These are phyloP conservation scores for Pitangus sulphuratus DNA, from an alignment of 2,797 vertebrate species.

Conservation along the genomic window DNA sequence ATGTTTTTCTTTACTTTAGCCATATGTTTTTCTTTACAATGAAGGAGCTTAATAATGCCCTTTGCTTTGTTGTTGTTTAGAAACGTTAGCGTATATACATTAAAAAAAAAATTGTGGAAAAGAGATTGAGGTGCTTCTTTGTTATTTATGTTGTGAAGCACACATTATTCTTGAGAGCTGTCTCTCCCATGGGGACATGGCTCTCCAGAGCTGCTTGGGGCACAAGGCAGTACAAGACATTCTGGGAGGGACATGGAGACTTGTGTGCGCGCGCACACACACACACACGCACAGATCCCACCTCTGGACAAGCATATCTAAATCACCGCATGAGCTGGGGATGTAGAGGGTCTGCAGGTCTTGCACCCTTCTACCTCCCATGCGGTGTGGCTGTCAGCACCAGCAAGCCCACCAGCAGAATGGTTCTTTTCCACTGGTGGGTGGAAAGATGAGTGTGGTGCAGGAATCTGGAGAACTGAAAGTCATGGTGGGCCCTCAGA, in stretches of 20 bases:
- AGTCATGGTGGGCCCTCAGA: fast-evolving
- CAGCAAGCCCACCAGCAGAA: background rate
- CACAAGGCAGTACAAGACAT: background rate
- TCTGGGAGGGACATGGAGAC: background rate
- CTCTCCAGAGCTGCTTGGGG: background rate
- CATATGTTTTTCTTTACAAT: background rate
- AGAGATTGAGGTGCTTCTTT: background rate
- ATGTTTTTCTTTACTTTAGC: background rate
- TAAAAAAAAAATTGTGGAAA: background rate
- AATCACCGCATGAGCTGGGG: fast-evolving
- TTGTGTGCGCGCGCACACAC: too few relatives aligned
- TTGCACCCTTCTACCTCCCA: background rate
- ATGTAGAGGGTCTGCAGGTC: background rate
- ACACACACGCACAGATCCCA: too few relatives aligned
- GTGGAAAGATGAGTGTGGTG: background rate
- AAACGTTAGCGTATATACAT: background rate
- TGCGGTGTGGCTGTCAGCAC: background rate
- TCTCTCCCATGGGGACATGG: background rate
- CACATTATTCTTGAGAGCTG: background rate
- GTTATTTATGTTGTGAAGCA: background rate
- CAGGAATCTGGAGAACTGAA: background rate
- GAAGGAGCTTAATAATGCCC: background rate
- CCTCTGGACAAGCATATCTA: background rate
- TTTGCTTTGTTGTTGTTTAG: background rate
- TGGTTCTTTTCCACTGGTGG: background rate